These are phyloP conservation scores for Drosophila sproati DNA, from an alignment of 1,140 invertebrate genomes.

Conservation along the genomic window DNA sequence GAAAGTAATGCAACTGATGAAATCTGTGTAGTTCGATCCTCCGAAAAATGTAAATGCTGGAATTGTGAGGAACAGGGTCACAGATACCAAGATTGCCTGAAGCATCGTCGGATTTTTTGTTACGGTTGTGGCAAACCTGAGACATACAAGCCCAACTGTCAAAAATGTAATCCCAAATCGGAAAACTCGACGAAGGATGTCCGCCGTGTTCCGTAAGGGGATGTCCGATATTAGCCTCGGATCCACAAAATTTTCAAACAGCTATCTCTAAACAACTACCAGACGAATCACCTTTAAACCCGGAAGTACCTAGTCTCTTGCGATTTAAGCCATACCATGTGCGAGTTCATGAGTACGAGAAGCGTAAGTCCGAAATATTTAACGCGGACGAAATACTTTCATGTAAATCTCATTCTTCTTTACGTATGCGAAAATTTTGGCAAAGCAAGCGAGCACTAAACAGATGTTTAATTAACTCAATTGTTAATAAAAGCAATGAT, in stretches of 20 bases:
- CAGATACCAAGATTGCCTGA: constrained; percentile 26
- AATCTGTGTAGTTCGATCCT: not conserved
- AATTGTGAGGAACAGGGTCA: constrained; percentile 26
- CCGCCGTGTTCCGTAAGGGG: not conserved
- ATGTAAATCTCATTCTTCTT: not conserved
- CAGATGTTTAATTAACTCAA: not conserved
- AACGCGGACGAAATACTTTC: not conserved
- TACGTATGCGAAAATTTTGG: constrained; percentile 16
- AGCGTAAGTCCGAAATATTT: constrained; percentile 11
- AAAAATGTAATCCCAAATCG: not conserved
- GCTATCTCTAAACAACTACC: not conserved
- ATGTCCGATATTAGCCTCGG: constrained; percentile 16
- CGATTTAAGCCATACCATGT: constrained; percentile 27
- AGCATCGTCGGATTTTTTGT: constrained; percentile 21
- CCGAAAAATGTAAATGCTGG: constrained; percentile 12
- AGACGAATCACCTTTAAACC: too few relatives aligned
- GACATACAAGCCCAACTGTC: not conserved
- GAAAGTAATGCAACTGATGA: not conserved
- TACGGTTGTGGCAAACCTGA: constrained; percentile 20
- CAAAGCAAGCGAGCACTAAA: constrained; percentile 6
- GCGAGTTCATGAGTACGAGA: constrained; percentile 13
- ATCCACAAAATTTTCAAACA: not conserved
- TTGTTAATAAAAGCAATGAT: constrained; percentile 8
- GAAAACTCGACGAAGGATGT: constrained; percentile 20
- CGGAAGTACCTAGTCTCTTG: not conserved